phyloP scores from a whole-genome alignment of 1,140 invertebrate species.

The Drosophila jambulina region DNA sequence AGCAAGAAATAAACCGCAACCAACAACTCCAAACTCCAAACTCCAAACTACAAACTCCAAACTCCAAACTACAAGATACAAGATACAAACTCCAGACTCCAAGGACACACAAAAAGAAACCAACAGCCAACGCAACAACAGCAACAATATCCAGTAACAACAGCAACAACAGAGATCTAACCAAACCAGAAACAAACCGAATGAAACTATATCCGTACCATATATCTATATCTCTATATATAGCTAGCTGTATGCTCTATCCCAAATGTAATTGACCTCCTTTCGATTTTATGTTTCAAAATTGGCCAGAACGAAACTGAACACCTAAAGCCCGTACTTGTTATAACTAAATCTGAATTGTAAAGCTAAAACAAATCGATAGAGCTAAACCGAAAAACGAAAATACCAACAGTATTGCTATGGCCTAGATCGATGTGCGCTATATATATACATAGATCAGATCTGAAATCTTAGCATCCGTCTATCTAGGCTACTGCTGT shows the following conservation, averaged over 20 bases:
- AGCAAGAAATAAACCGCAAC: slow-evolving; percentile 45
- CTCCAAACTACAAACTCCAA: slow-evolving; percentile 28
- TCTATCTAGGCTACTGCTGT: slow-evolving; percentile 13
- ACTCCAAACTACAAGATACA: slow-evolving; percentile 43
- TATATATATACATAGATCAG: not conserved
- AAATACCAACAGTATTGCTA: slow-evolving; percentile 5
- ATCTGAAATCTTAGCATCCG: not conserved
- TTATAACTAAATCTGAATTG: slow-evolving; percentile 36
- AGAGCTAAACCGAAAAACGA: slow-evolving; percentile 21
- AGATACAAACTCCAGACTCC: slow-evolving; percentile 43
- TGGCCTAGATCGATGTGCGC: slow-evolving; percentile 13
- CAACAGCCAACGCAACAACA: slow-evolving; percentile 43
- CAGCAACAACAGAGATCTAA: slow-evolving; percentile 35
- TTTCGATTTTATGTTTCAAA: slow-evolving; percentile 45
- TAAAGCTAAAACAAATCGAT: slow-evolving; percentile 25
- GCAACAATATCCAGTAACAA: slow-evolving; percentile 37
- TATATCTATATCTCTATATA: slow-evolving; percentile 32
- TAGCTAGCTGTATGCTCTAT: slow-evolving; percentile 47
- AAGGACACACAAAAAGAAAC: slow-evolving; percentile 34
- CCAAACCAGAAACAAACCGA: slow-evolving; percentile 22
- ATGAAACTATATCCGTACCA: slow-evolving; percentile 38
- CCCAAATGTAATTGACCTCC: slow-evolving; percentile 36
- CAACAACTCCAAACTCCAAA: slow-evolving; percentile 42
- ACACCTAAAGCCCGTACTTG: slow-evolving; percentile 16
- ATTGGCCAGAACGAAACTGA: slow-evolving; percentile 30